Percentiles rank a stretch among this genome's conserved stretches.
These are phyloP conservation scores for Leucophenga montana DNA, from an alignment of 2,888 invertebrate species.

Conservation along the genomic window DNA sequence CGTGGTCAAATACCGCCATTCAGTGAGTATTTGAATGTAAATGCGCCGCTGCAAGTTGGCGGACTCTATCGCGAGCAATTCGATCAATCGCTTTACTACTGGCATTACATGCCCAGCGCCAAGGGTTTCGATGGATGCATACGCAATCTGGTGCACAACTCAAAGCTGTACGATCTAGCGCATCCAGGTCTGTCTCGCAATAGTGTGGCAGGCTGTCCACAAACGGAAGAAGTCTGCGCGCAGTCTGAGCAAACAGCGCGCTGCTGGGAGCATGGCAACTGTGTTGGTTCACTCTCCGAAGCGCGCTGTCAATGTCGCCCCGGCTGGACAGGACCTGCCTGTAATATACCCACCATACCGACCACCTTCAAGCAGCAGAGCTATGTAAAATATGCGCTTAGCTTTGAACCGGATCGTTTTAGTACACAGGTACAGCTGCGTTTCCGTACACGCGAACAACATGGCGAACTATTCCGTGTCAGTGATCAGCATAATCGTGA, in stretches of 20 bases:
- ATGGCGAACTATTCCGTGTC: constrained; percentile 92
- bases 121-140: constrained; percentile 97
- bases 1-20: constrained; percentile 93
- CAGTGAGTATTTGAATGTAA: constrained; percentile 96
- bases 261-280: constrained; percentile 95
- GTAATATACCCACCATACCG: constrained; percentile 88
- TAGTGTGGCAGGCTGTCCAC: constrained; percentile 92
- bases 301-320: constrained; percentile 95
- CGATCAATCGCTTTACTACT: constrained; percentile 89
- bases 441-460: constrained; percentile 93
- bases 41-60: constrained; percentile 95
- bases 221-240: constrained; percentile 93
- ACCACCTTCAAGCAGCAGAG: constrained; percentile 95
- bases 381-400: constrained; percentile 96
- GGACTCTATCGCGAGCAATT: constrained; percentile 92
- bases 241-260: constrained; percentile 88
- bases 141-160: constrained; percentile 95
- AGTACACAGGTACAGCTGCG: constrained; percentile 93
- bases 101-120: constrained; percentile 90
- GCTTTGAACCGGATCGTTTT: constrained; percentile 93
- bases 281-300: constrained; percentile 91
- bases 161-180: constrained; percentile 94
- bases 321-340: constrained; percentile 94
- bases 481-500: constrained; percentile 95
- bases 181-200: constrained; percentile 91